Conservation (phyloP, 1,140 invertebrate genomes). For the Drosophila pruinosa region DNA sequence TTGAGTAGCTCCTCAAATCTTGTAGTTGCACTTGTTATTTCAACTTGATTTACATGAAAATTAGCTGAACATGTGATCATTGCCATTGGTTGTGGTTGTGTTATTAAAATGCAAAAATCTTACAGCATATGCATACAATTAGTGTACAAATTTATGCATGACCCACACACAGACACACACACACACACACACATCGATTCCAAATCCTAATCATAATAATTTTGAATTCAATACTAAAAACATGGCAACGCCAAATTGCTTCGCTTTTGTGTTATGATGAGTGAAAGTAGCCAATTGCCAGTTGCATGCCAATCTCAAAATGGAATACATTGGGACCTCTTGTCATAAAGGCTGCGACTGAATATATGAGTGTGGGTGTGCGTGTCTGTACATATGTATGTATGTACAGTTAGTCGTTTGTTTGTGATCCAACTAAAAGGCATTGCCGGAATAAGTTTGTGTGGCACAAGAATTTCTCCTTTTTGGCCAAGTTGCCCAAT, state of each 20-base stretch:
- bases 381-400: background rate
- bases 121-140: slow-evolving; percentile 41
- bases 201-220: slow-evolving; percentile 54
- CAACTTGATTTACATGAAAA: slow-evolving; percentile 69
- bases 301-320: slow-evolving; percentile 12
- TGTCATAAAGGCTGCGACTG: slow-evolving; percentile 41
- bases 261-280: slow-evolving; percentile 39
- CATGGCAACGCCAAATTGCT: slow-evolving; percentile 45
- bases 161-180: background rate
- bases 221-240: slow-evolving; percentile 51
- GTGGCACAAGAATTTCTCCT: slow-evolving; percentile 38
- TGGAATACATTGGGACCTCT: slow-evolving; percentile 16
- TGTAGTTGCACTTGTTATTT: slow-evolving; percentile 17
- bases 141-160: slow-evolving; percentile 3
- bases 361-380: background rate
- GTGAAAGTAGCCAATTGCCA: slow-evolving; percentile 23
- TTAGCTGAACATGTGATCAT: slow-evolving; percentile 49
- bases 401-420: slow-evolving; percentile 5
- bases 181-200: background rate
- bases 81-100: slow-evolving; percentile 34
- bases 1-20: slow-evolving; percentile 7
- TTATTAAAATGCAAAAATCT: slow-evolving; percentile 79
- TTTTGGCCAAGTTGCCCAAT: slow-evolving; percentile 65
- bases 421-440: slow-evolving; percentile 49
- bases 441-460: slow-evolving; percentile 65